Percentiles rank a stretch among this genome's conserved stretches.
Conservation (phyloP, 1,140 invertebrate genomes). For the Drosophila gunungcola region DNA sequence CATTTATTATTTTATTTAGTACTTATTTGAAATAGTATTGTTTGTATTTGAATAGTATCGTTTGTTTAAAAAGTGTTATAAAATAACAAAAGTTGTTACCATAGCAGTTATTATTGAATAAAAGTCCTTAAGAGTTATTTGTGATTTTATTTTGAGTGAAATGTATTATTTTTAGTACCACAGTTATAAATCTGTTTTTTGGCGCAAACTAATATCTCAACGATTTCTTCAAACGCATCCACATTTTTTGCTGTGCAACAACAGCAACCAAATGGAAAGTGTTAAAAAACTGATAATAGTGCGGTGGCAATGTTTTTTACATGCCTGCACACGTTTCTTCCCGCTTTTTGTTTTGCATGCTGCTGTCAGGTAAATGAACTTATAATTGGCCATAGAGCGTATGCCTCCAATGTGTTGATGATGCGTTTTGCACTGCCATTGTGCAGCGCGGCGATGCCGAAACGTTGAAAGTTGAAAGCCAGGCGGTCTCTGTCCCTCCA, state of each 20-base stretch:
- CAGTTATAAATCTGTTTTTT: no score
- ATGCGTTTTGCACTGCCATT: constrained; percentile 52
- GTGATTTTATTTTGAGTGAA: no score
- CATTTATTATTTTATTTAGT: no score
- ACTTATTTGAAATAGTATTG: no score
- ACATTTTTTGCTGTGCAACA: constrained; percentile 28
- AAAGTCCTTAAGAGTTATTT: no score
- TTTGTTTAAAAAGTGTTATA: no score
- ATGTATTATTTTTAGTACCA: no score
- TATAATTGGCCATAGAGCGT: constrained; percentile 75
- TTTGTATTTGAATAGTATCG: no score
- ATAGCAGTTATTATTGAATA: no score
- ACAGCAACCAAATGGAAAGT: constrained; percentile 68
- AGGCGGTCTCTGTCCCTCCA: constrained; percentile 4
- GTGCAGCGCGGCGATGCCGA: constrained; percentile 27
- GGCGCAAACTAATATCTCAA: no score
- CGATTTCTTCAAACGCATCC: neutral
- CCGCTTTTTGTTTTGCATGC: constrained; percentile 53
- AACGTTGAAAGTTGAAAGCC: constrained; percentile 28
- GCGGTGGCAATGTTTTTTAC: constrained; percentile 75
- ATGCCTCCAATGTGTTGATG: constrained; percentile 34
- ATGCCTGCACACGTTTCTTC: constrained; percentile 74
- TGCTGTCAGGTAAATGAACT: constrained; percentile 77
- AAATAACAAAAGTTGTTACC: no score
- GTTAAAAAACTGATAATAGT: constrained; percentile 81